phyloP scores from a whole-genome alignment of 2,113 vertebrate genomes.

The Oxygymnocypris stewartii region DNA sequence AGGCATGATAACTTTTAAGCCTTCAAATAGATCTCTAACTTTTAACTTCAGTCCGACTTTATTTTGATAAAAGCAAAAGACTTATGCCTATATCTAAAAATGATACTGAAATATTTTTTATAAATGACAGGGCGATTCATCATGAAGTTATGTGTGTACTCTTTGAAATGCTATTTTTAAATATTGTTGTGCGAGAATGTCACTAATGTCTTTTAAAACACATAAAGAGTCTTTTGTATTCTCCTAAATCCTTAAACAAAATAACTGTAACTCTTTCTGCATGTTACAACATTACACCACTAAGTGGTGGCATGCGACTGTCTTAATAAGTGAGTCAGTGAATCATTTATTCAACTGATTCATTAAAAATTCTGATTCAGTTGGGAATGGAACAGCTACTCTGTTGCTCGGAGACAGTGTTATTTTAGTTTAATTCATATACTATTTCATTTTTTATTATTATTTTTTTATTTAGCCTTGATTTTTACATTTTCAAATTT shows the following conservation, averaged over 20 bases:
- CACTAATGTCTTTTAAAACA: background rate
- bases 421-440: background rate
- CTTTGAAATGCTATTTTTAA: conserved; percentile 11
- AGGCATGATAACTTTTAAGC: background rate
- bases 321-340: background rate
- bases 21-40: conserved; percentile 7
- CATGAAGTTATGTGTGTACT: background rate
- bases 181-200: background rate
- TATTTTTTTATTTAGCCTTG: background rate
- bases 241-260: background rate
- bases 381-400: background rate
- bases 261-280: background rate
- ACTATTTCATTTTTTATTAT: background rate
- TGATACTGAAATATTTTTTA: background rate
- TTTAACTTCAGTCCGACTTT: background rate
- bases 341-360: background rate
- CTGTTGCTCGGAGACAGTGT: background rate
- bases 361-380: background rate
- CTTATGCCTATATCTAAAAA: background rate
- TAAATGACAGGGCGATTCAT: background rate
- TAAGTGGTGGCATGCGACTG: background rate
- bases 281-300: background rate
- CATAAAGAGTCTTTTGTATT: background rate
- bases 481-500: background rate
- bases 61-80: conserved; percentile 31